Evolutionary conservation across 2,888 invertebrate species (phyloP).

Genomic region (Trichogramma dendrolimi): DNA sequence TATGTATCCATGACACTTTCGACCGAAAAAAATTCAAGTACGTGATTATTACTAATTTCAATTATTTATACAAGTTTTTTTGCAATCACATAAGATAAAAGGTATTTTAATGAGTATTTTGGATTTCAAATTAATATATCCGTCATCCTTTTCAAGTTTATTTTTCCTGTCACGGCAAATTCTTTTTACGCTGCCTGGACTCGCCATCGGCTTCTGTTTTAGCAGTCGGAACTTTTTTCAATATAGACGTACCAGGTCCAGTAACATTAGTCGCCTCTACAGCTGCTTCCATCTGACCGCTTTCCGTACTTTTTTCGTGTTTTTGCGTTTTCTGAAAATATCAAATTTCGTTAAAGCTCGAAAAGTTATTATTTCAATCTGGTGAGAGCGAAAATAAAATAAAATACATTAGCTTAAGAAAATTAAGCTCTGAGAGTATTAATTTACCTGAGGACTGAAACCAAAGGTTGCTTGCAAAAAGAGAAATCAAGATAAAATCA

Average conservation of each 20-base stretch:
- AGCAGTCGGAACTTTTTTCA: constrained; percentile 3
- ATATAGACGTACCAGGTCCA: constrained; percentile 28
- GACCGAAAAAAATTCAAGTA: no score
- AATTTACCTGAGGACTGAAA: constrained; percentile 25
- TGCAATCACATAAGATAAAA: no score
- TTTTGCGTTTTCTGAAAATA: constrained; percentile 24
- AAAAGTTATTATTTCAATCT: neutral
- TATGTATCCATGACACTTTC: no score
- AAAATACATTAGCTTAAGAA: neutral
- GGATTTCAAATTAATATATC: neutral
- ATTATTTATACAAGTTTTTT: no score
- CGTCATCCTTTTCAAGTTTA: neutral
- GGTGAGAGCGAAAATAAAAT: neutral
- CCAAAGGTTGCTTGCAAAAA: constrained; percentile 18
- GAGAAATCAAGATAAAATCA: constrained; percentile 13
- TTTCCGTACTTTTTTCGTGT: constrained; percentile 22
- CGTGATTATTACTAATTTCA: no score
- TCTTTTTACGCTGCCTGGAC: neutral
- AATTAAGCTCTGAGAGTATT: neutral
- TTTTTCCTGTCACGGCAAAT: neutral
- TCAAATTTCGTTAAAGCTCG: neutral
- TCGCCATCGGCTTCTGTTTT: constrained; percentile 10
- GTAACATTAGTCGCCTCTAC: constrained; percentile 29
- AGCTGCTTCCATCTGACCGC: constrained; percentile 24
- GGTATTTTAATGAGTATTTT: no score